Conservation (phyloP, 2,113 vertebrate species). For the Ciconia maguari region DNA sequence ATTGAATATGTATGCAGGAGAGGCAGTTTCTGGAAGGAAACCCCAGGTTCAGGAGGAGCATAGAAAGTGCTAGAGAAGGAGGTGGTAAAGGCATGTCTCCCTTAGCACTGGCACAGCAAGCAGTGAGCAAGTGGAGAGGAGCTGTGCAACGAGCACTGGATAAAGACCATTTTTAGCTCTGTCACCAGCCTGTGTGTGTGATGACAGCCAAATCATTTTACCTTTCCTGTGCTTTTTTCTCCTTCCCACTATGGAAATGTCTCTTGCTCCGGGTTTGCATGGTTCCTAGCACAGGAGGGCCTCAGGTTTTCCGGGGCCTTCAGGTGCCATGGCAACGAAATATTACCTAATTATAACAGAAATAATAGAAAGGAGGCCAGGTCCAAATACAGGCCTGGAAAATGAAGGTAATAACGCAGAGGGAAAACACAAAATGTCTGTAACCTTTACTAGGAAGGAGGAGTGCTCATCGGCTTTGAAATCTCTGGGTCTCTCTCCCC, state of each 20-base stretch:
- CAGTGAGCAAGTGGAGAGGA: neutral
- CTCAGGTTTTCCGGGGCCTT: neutral
- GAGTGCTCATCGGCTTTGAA: neutral
- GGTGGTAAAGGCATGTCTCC: neutral
- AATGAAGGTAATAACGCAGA: neutral
- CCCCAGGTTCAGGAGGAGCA: neutral
- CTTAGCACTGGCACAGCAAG: neutral
- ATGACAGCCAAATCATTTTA: neutral
- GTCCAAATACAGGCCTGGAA: neutral
- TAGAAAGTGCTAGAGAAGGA: neutral
- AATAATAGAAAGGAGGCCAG: neutral
- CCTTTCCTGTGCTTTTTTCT: neutral
- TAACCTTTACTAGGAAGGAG: neutral
- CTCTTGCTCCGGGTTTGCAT: neutral
- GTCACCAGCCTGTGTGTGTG: neutral
- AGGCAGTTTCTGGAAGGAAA: neutral
- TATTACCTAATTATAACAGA: neutral
- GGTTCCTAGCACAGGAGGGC: neutral
- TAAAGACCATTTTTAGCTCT: neutral
- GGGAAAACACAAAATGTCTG: neutral
- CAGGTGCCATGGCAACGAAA: neutral
- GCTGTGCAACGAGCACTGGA: neutral
- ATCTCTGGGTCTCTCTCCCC: neutral
- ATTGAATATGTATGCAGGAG: neutral
- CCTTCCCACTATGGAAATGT: neutral